Evolutionary conservation across 35 echinoderm and acorn worm species (phyloP).

Genomic region (Lytechinus variegatus): DNA sequence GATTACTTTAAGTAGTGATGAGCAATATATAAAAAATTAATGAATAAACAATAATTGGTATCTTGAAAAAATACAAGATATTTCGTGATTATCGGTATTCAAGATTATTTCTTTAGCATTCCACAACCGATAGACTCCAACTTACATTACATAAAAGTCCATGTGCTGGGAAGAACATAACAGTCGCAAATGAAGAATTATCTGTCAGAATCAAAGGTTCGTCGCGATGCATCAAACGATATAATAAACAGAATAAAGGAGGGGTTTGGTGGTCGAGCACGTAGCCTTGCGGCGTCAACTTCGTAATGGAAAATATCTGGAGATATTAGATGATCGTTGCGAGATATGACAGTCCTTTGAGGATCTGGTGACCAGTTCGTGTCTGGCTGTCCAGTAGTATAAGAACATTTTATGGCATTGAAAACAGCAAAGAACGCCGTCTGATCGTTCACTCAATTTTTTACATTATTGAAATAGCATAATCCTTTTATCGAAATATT

Average conservation of each 20-base stretch:
- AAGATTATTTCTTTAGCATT: too few species aligned
- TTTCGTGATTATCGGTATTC: too few species aligned
- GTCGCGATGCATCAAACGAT: background rate
- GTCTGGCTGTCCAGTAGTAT: background rate
- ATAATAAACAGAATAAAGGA: background rate
- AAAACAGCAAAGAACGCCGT: too few species aligned
- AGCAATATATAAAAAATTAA: too few species aligned
- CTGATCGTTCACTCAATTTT: too few species aligned
- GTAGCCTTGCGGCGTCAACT: background rate
- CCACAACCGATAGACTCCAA: too few species aligned
- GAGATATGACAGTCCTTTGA: background rate
- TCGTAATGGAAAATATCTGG: background rate
- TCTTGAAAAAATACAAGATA: too few species aligned
- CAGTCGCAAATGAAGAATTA: background rate
- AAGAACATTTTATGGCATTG: too few species aligned
- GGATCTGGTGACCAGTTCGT: background rate
- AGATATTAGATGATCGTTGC: background rate
- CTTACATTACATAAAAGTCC: background rate
- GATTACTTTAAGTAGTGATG: too few species aligned
- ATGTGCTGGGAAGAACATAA: background rate
- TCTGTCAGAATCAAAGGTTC: background rate
- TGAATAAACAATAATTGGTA: too few species aligned
- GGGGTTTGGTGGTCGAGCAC: background rate
- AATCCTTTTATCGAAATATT: too few species aligned
- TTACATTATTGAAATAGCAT: too few species aligned